phyloP scores from a whole-genome alignment of 1,140 invertebrate genomes.

The Zelostemma sp. region DNA sequence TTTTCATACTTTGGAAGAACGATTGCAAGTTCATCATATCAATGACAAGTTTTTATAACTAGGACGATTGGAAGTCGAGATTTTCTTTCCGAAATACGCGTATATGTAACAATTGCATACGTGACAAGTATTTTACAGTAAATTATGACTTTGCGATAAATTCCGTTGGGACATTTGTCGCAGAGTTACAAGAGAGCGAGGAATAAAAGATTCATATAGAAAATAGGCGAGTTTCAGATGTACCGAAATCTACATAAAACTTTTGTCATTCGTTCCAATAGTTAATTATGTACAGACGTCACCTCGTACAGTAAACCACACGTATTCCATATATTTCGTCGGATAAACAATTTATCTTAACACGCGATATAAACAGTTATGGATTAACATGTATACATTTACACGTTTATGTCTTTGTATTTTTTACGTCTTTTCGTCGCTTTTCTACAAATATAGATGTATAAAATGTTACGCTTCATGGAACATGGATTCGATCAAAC shows the following conservation, averaged over 20 bases:
- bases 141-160: not conserved
- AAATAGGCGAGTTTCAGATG: conserved; percentile 55
- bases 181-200: not conserved
- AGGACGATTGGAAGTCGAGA: conserved; percentile 29
- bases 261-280: conserved; percentile 11
- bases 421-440: not conserved
- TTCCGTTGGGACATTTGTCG: not conserved
- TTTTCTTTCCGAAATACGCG: conserved; percentile 22
- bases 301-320: not conserved
- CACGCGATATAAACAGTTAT: not conserved
- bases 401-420: conserved; percentile 18
- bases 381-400: conserved; percentile 17
- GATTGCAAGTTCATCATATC: conserved; percentile 28
- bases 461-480: conserved; percentile 4
- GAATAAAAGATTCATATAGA: conserved; percentile 43
- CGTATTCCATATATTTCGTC: conserved; percentile 7
- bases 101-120: conserved; percentile 18
- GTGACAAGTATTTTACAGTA: not conserved
- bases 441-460: conserved; percentile 5
- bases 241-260: conserved; percentile 35
- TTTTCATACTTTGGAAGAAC: conserved; percentile 38
- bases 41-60: conserved; percentile 12
- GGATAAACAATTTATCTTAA: conserved; percentile 22
- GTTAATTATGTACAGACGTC: conserved; percentile 52
- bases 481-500: not conserved